Evolutionary conservation across 2,113 vertebrate species (phyloP), one percentile per base, ranked within the genome.

Genomic region (Pardalotus punctatus): DNA sequence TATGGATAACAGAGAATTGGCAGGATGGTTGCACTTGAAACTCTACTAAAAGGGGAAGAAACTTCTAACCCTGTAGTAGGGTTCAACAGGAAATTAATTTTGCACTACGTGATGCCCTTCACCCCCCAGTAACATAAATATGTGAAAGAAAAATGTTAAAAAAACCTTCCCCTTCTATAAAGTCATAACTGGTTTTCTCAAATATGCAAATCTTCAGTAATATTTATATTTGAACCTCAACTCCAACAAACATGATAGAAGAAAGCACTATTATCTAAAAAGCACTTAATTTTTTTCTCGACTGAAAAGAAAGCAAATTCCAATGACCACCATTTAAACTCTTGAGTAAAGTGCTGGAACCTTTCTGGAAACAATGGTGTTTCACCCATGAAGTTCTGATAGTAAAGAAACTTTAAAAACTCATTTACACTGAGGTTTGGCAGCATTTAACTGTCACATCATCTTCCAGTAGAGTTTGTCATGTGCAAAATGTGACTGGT

Each of bases 11-110:
- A 89, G 28, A 79, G 29, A 82, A 69, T 0, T 20, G 12, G 20
- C 21, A 88, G 82, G 40, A 89, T 16, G 6, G 28, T 8, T 65
- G 23, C 66, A 16, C 33, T 88, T 58, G 24, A 61, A 94, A 65
- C 16, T 64, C 43, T 36, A 33, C 15, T 36, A 65, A 87, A 2
- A 20, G 14, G 22, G 8, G 4, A 22, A 74, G 45, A 79, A 76
- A 1, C 0, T 2, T 1, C 8, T 5, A 38, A 54, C 15, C 6
- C 12, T 38, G 14, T 7, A 64, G 16, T 12, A 81, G 23, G 5
- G n/a, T 79, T 91, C 70, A 87, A 71, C 12, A 45, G 6, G 11
- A 81, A 86, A 76, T 94, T 71, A 48, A 70, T 27, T 64, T 81
- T 42, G 53, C 12, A 10, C 12, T 67, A 6, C 3, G 8, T 13